Evolutionary conservation across 2,113 vertebrate genomes (phyloP).

Genomic region (Myanophis thanlyinensis): DNA sequence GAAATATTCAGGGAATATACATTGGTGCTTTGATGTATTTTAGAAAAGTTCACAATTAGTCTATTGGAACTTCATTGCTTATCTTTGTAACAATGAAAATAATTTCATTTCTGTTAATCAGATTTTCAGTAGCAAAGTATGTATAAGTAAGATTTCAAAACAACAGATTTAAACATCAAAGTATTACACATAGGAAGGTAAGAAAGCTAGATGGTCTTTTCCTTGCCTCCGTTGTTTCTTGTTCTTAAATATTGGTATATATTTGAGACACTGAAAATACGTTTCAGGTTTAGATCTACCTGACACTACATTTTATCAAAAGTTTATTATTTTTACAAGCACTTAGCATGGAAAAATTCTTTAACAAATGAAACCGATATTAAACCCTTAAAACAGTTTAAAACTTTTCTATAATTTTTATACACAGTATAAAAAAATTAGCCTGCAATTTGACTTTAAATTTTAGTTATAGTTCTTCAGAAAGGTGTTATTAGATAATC

Average conservation of each 20-base stretch:
- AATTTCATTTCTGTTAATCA: constrained; percentile 55
- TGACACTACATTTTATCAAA: not conserved
- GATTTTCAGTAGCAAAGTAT: constrained; percentile 50
- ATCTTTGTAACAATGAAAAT: constrained; percentile 64
- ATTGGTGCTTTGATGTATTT: constrained; percentile 56
- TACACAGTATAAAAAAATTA: not conserved
- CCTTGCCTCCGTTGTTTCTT: not conserved
- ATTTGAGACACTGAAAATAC: not conserved
- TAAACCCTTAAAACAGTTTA: not conserved
- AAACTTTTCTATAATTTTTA: constrained; percentile 17
- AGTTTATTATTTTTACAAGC: constrained; percentile 1
- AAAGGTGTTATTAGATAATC: not conserved
- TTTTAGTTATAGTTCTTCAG: not conserved
- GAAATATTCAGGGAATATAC: constrained; percentile 49
- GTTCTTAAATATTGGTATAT: not conserved
- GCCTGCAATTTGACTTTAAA: not conserved
- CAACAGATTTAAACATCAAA: not conserved
- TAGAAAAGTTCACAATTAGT: constrained; percentile 46
- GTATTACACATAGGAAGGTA: constrained; percentile 10
- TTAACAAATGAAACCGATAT: not conserved
- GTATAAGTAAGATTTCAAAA: constrained; percentile 43
- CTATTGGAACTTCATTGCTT: constrained; percentile 49
- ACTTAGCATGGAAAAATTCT: not conserved
- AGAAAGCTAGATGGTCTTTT: constrained; percentile 1
- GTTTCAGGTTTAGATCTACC: not conserved